Evolutionary conservation across 2,797 vertebrate species (phyloP), one percentile per base, ranked within the genome.

Genomic region (Epinephelus coioides): DNA sequence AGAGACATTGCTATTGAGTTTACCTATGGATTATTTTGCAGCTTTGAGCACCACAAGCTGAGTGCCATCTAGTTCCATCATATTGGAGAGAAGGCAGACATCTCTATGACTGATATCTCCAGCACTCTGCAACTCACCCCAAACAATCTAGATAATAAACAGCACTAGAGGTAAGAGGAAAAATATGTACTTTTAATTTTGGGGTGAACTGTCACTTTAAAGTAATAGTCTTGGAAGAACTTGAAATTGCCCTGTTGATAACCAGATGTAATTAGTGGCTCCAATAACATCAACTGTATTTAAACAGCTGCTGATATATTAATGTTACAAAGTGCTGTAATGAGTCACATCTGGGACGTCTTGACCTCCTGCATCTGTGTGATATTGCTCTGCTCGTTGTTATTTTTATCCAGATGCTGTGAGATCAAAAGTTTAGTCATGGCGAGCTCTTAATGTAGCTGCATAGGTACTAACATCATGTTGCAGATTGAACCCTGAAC

Each of bases 151-250:
- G 40, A 43, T 43, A 3, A 43, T 43, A 10, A 43, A 43, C 11
- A 43, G 9, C 40, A 43, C 40, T 11, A 43, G 3, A 43, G 40
- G 9, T 43, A 11, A 11, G 40, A 43, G 40, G 9, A 12, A 43
- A 43, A 43, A 2, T 11, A 3, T 43, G 40, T 43, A 43, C 9
- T 11, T 43, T 43, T 43, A 3, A 43, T 43, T 43, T 43, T 43
- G 40, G 11, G 40, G 9, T 43, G 40, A 11, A 43, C 40, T 12
- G 40, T 43, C 11, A 9, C 40, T 43, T 43, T 43, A 46, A 79
- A 54, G 19, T n/a, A 34, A 56, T 44, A 53, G 53, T 66, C 54
- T 53, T 72, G 87, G 88, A 90, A 91, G 88, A 91, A 88, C 81
- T 76, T 83, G 82, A 82, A 87, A 73, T 13, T 17, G 25, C 61